A percentile compares a stretch with the other conserved stretches of the same genome.
Evolutionary conservation across 2,888 invertebrate genomes (phyloP).

Genomic region (Tenthredo notha): DNA sequence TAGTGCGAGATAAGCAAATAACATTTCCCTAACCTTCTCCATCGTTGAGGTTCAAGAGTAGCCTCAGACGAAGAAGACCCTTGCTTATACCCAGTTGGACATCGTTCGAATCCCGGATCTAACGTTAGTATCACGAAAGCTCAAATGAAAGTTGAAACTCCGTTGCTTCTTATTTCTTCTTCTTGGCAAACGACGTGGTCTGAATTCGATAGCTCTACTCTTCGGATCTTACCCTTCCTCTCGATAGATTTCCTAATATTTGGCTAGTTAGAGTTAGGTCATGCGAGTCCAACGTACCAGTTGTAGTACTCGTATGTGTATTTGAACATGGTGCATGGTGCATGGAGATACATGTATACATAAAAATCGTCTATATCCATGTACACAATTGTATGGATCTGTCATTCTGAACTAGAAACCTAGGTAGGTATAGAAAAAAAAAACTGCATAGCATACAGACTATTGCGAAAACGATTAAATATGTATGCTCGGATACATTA

Average conservation of each 20-base stretch:
- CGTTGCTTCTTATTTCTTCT: slow-evolving; percentile 67
- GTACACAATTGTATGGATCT: background rate
- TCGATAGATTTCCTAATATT: slow-evolving; percentile 47
- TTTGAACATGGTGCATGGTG: background rate
- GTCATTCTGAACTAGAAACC: background rate
- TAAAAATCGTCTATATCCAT: background rate
- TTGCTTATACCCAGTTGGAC: slow-evolving; percentile 41
- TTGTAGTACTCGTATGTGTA: slow-evolving; percentile 15
- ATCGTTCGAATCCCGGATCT: slow-evolving; percentile 47
- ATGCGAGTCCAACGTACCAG: slow-evolving; percentile 25
- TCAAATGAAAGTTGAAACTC: slow-evolving; percentile 70
- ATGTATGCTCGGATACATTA: background rate
- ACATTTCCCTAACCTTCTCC: slow-evolving; percentile 29
- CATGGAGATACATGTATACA: slow-evolving; percentile 1
- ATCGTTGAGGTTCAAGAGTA: slow-evolving; percentile 27
- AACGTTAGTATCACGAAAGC: slow-evolving; percentile 66
- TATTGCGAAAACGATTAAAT: background rate
- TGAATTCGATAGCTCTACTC: slow-evolving; percentile 64
- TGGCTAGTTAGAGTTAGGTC: slow-evolving; percentile 50
- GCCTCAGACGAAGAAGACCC: slow-evolving; percentile 13
- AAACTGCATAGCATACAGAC: background rate
- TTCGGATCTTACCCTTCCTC: slow-evolving; percentile 31
- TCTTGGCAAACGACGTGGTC: slow-evolving; percentile 68
- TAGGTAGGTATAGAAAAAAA: background rate
- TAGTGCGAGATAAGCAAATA: slow-evolving; percentile 36